Percentiles rank a stretch among this genome's conserved stretches.
phyloP scores from a whole-genome alignment of 2,113 vertebrate species.

The Malurus elegans region DNA sequence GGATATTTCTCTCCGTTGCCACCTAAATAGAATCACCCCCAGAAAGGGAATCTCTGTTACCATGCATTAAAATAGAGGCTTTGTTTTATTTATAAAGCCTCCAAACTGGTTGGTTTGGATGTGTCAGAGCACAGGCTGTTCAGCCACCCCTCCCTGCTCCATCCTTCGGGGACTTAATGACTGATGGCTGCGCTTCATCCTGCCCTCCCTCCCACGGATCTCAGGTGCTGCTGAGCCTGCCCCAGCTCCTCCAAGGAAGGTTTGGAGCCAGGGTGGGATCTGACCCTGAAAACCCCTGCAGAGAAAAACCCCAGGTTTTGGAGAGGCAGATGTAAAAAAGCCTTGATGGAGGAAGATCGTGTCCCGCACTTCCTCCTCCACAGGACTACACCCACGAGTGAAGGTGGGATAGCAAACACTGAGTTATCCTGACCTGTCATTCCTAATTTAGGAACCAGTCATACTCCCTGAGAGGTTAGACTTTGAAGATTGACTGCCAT shows the following conservation, averaged over 20 bases:
- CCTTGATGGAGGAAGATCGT: neutral
- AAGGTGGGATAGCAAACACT: neutral
- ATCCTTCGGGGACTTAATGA: neutral
- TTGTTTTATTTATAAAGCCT: conserved; percentile 54
- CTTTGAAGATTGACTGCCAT: conserved; percentile 61
- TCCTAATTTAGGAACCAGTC: conserved; percentile 46
- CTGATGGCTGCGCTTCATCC: neutral
- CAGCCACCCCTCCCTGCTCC: conserved; percentile 9
- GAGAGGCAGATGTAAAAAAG: neutral
- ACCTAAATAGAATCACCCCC: conserved; percentile 37
- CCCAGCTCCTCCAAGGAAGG: neutral
- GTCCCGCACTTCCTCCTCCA: neutral
- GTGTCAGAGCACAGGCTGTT: conserved; percentile 23
- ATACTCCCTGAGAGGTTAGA: neutral
- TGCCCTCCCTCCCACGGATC: neutral
- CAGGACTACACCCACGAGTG: neutral
- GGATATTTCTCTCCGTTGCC: conserved; percentile 35
- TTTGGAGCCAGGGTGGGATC: neutral
- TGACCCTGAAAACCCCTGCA: neutral
- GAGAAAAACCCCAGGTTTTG: neutral
- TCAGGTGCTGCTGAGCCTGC: neutral
- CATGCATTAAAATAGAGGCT: conserved; percentile 23
- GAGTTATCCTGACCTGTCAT: conserved; percentile 25
- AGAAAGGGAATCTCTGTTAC: conserved; percentile 46
- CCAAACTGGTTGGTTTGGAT: conserved; percentile 48